These are phyloP conservation scores for Vireo altiloquus DNA, from an alignment of 2,113 vertebrate genomes.

Conservation along the genomic window DNA sequence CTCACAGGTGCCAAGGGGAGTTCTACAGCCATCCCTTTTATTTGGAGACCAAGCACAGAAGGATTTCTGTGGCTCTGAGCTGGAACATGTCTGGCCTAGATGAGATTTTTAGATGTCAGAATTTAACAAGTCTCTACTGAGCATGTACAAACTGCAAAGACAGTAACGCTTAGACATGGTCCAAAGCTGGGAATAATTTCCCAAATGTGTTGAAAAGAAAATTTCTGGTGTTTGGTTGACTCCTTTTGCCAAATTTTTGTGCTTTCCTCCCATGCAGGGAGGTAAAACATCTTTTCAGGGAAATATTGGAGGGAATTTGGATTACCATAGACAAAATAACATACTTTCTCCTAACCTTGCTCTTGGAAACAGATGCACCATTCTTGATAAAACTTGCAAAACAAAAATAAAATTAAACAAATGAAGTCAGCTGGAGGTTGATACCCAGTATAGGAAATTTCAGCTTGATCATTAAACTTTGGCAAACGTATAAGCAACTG, in stretches of 20 bases:
- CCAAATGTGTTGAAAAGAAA: constrained; percentile 11
- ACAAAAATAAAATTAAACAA: constrained; percentile 22
- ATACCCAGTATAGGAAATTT: neutral
- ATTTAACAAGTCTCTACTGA: constrained; percentile 13
- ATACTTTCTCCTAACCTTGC: constrained; percentile 51
- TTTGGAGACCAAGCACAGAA: neutral
- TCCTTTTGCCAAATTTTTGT: neutral
- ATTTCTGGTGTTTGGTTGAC: neutral
- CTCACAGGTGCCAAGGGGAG: neutral
- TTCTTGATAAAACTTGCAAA: constrained; percentile 43
- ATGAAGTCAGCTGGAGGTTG: neutral
- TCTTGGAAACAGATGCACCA: constrained; percentile 13
- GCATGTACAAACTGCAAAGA: neutral
- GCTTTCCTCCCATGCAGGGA: neutral
- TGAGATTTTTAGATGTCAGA: neutral
- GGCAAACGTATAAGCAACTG: constrained; percentile 56
- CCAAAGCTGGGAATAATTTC: neutral
- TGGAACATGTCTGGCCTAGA: neutral
- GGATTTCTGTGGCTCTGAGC: neutral
- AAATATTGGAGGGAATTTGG: neutral
- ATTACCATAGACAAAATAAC: constrained; percentile 42
- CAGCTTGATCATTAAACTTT: constrained; percentile 44
- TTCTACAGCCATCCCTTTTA: neutral
- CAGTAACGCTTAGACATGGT: neutral
- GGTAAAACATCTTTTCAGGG: neutral